A percentile compares a stretch with the other conserved stretches of the same genome.
Conservation (phyloP, 2,797 vertebrate genomes). For the Enoplosus armatus region DNA sequence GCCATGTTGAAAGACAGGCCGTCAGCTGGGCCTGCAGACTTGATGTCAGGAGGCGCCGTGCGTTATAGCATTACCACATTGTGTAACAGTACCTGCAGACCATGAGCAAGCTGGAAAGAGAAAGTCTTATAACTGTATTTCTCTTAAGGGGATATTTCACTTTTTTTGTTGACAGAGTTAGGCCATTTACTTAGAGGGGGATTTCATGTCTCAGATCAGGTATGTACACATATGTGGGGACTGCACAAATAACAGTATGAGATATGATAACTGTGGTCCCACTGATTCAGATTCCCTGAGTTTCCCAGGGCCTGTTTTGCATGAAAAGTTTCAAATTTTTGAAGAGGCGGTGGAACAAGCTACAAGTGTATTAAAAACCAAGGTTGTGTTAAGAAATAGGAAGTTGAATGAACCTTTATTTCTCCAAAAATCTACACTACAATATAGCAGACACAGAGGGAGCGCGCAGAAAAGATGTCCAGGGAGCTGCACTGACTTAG, state of each 20-base stretch:
- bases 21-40: conserved; percentile 36
- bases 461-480: not conserved
- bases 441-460: conserved; percentile 15
- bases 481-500: conserved; percentile 32
- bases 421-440: not conserved
- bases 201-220: conserved; percentile 3
- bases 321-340: not conserved
- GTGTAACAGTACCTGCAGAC: not conserved
- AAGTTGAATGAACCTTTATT: conserved; percentile 4
- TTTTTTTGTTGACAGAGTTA: not conserved
- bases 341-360: not conserved
- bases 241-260: not conserved
- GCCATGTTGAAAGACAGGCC: conserved; percentile 48
- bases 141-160: not conserved
- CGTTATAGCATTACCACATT: conserved; percentile 33
- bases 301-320: not conserved
- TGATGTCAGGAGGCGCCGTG: conserved; percentile 2
- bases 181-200: not conserved
- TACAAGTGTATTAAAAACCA: not conserved
- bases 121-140: not conserved
- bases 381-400: not conserved
- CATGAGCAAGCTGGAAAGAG: not conserved
- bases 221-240: not conserved
- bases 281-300: not conserved
- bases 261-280: not conserved